phyloP scores from a whole-genome alignment of 92 coral and sea anemone species.

The Pocillopora meandrina region DNA sequence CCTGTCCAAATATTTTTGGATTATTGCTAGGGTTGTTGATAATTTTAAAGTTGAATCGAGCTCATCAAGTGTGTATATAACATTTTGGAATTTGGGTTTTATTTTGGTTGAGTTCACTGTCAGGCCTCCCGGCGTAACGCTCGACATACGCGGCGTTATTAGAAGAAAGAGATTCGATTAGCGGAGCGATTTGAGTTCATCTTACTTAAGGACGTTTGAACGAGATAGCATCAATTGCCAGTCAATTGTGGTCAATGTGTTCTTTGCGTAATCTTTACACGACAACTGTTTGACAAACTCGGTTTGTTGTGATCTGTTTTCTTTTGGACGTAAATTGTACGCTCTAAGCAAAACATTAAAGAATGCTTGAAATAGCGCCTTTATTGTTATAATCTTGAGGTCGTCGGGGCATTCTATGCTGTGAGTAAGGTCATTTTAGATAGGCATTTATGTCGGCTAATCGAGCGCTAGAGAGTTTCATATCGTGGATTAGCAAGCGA shows the following conservation, averaged over 20 bases:
- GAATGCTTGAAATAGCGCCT: slow-evolving; percentile 41
- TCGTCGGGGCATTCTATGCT: slow-evolving; percentile 29
- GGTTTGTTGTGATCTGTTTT: background rate
- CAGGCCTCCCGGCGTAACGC: background rate
- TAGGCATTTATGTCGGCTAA: slow-evolving; percentile 41
- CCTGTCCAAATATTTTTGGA: slow-evolving; percentile 6
- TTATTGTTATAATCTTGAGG: slow-evolving; percentile 33
- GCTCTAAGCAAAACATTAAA: slow-evolving; percentile 3
- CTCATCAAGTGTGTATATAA: slow-evolving; percentile 21
- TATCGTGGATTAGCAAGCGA: slow-evolving; percentile 29
- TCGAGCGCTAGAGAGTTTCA: slow-evolving; percentile 33
- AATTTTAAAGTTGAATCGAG: slow-evolving; percentile 11
- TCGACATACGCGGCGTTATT: background rate
- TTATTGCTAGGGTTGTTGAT: slow-evolving; percentile 16
- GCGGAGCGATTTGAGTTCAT: slow-evolving; percentile 16
- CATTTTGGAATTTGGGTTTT: slow-evolving; percentile 14
- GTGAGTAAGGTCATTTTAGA: slow-evolving; percentile 34
- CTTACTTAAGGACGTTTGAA: background rate
- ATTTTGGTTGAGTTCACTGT: background rate
- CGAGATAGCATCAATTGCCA: slow-evolving; percentile 9
- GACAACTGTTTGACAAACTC: background rate
- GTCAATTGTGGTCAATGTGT: background rate
- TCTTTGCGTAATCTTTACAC: background rate
- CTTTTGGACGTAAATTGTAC: background rate
- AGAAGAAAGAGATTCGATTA: slow-evolving; percentile 8